Evolutionary conservation across 2,797 vertebrate species (phyloP), one percentile per base, ranked within the genome.

Genomic region (Mustela erminea): DNA sequence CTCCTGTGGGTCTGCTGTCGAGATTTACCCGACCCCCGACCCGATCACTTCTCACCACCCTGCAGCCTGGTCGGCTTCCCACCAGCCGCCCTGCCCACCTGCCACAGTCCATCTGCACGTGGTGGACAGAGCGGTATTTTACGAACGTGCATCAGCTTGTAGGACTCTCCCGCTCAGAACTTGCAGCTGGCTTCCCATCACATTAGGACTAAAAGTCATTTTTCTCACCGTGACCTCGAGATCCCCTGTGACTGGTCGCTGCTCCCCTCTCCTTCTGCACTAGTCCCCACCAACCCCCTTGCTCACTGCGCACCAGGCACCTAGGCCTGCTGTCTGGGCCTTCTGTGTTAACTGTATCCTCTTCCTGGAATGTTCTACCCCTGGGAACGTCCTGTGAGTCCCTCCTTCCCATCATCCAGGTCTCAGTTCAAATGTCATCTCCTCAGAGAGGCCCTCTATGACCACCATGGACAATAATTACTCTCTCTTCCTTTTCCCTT

Each of bases 121-220:
- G 9, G 86, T 1, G 10, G 27, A 56, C 86, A 27, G 72, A 32
- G 72, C 3, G 20, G 77, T 74, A 46, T 88, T 85, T 60, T 43
- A 94, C 82, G 66, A 86, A 60, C 78, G 56, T 46, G 68, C 35
- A 49, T 87, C 77, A n/a, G 90, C 41, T 82, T 10, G 6, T 17
- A 6, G 21, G 41, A 60, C 13, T 32, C 18, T 17, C 27, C 58
- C n/a, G 52, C 43, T 35, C 62, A 38, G 88, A 75, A 29, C 72
- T 78, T 78, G 68, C 54, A 43, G 2, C 20, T 1, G 52, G 35
- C 46, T 93, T 74, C 62, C 58, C 14, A 14, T 83, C 41, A 1
- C 75, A n/a, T 15, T 1, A 70, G 77, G 72, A 62, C 25, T 58
- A 62, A 87, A 87, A 90, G 81, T 56, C 13, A 13, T 23, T 25